Base-by-base conservation (phyloP, 1,140 invertebrate genomes). In the Eumeta japonica region DNA sequence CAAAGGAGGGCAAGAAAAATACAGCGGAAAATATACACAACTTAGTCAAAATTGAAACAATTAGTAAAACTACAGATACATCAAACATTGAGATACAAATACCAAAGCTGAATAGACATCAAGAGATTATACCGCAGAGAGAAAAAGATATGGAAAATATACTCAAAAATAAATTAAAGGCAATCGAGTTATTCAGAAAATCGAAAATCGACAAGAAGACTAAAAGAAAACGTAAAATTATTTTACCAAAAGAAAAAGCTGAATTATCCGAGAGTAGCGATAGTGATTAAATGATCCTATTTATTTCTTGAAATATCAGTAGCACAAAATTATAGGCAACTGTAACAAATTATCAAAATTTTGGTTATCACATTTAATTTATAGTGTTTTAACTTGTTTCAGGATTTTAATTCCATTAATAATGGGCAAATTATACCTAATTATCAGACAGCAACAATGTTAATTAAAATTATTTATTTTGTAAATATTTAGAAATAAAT, bases 111-210 rank as follows among this genome's bases (percentile, higher is more conserved):
- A 58, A 62, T 31, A 45, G 54, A 18, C 58, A 52, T 30, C 73
- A 77, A 58, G 82, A 87, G 75, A 62, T 81, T 1, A 90, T 90
- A 58, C 86, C 86, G 1, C 88, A 90, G 58, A 79, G 82, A 43
- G 83, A 89, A 53, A 80, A 78, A 39, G 81, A 86, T 37, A 81
- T 83, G 61, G 65, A 75, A 37, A 77, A 79, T 49, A 63, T 84
- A 27, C 60, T 85, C 19, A 74, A 83, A 47, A 86, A 81, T 31
- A 90, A 88, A 71, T 50, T 86, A 20, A 84, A 85, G 61, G 88
- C 89, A 7, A 88, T 89, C 28, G 86, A 89, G 62, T 45, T 88
- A 36, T 83, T 87, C 47, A 80, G 83, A 47, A 87, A 83, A 56
- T 81, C 83, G 3, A 83, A 81, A 50, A 71, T 78, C 49, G 81